A percentile compares a stretch with the other conserved stretches of the same genome.
phyloP scores from a whole-genome alignment of 1,140 invertebrate genomes.

The Cyphomyrmex costatus region DNA sequence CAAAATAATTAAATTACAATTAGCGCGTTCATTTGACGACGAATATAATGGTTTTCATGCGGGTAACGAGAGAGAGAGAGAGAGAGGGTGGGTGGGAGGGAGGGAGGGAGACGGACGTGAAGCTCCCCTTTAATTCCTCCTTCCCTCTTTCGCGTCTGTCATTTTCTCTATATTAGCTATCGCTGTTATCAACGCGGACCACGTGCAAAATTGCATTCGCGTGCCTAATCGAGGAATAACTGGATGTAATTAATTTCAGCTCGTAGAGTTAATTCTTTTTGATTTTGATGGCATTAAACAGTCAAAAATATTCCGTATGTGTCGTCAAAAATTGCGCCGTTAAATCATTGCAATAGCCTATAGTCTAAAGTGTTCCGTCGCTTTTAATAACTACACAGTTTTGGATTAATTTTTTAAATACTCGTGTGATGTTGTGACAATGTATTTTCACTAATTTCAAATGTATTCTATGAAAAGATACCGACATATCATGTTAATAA shows the following conservation, averaged over 20 bases:
- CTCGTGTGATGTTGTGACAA: neutral
- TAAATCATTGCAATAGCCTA: constrained; percentile 22
- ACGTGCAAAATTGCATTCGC: constrained; percentile 35
- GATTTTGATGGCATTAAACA: constrained; percentile 10
- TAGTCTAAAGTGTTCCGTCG: constrained; percentile 3
- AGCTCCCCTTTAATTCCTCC: neutral
- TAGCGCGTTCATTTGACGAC: constrained; percentile 35
- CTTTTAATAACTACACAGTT: constrained; percentile 3
- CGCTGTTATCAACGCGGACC: constrained; percentile 35
- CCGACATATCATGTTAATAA: neutral
- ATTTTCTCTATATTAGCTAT: constrained; percentile 28
- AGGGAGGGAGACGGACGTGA: neutral
- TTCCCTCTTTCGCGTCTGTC: neutral
- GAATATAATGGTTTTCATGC: constrained; percentile 37
- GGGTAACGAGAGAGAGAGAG: no score
- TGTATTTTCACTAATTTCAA: constrained; percentile 22
- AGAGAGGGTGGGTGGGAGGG: neutral
- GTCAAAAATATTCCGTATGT: constrained; percentile 5
- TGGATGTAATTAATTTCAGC: constrained; percentile 51
- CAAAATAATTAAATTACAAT: constrained; percentile 62
- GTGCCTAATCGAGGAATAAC: constrained; percentile 56
- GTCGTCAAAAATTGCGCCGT: neutral
- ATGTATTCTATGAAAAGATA: neutral
- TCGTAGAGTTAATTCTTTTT: constrained; percentile 37
- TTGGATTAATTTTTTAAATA: neutral